Percentiles rank a stretch among this genome's conserved stretches.
Evolutionary conservation across 2,113 vertebrate species (phyloP).

Genomic region (Chascanopsetta lugubris): DNA sequence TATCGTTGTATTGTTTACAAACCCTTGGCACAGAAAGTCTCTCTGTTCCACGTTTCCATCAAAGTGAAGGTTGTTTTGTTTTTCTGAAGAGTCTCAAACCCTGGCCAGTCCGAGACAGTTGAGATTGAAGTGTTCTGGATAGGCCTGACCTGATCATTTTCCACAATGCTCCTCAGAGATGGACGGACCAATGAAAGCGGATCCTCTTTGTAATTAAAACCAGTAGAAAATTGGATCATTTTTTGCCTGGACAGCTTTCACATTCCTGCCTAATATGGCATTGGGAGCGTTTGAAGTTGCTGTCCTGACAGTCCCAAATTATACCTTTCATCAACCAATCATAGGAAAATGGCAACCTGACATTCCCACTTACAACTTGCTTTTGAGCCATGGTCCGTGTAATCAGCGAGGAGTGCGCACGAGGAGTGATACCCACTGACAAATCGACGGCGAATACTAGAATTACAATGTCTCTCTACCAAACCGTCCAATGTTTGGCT

Average conservation of each 20-base stretch:
- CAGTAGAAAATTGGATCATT: slow-evolving; percentile 80
- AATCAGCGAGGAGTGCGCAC: slow-evolving; percentile 53
- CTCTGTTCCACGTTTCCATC: slow-evolving; percentile 25
- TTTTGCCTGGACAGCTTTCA: slow-evolving; percentile 80
- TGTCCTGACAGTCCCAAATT: slow-evolving; percentile 75
- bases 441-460: slow-evolving; percentile 56
- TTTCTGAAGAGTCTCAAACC: slow-evolving; percentile 44
- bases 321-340: slow-evolving; percentile 81
- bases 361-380: slow-evolving; percentile 63
- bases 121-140: slow-evolving; percentile 66
- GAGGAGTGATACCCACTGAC: slow-evolving; percentile 51
- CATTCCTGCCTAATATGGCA: slow-evolving; percentile 80
- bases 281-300: slow-evolving; percentile 74
- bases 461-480: slow-evolving; percentile 39
- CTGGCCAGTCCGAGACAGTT: slow-evolving; percentile 38
- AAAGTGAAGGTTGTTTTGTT: slow-evolving; percentile 20
- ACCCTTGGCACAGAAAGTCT: slow-evolving; percentile 21
- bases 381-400: slow-evolving; percentile 58
- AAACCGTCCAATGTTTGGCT: slow-evolving; percentile 33
- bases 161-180: slow-evolving; percentile 68
- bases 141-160: slow-evolving; percentile 72
- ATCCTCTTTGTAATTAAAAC: slow-evolving; percentile 82
- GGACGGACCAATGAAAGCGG: slow-evolving; percentile 77
- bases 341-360: slow-evolving; percentile 73
- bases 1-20: slow-evolving; percentile 40